These are phyloP conservation scores for Euplexia lucipara DNA, from an alignment of 2,888 invertebrate species.

Conservation along the genomic window DNA sequence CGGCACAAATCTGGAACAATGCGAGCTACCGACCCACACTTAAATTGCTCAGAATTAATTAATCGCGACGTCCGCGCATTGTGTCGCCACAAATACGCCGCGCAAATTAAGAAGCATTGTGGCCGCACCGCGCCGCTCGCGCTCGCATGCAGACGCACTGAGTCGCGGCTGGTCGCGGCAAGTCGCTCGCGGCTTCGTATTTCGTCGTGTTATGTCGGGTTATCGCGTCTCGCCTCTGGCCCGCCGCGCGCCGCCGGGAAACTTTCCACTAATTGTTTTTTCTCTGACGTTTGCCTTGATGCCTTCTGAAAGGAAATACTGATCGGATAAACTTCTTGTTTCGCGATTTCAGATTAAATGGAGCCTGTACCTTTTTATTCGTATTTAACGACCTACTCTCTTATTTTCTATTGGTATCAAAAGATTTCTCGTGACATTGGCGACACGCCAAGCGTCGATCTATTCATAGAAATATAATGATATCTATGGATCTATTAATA, in stretches of 20 bases:
- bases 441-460: background rate
- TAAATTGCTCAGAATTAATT: conserved; percentile 72
- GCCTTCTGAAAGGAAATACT: conserved; percentile 71
- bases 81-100: conserved; percentile 61
- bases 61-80: conserved; percentile 67
- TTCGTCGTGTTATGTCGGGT: conserved; percentile 17
- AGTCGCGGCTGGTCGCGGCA: conserved; percentile 33
- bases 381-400: conserved; percentile 19
- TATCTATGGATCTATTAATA: background rate
- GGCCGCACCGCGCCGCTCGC: conserved; percentile 12
- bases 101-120: conserved; percentile 64
- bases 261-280: conserved; percentile 77
- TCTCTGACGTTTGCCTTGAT: conserved; percentile 70
- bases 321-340: conserved; percentile 71
- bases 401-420: conserved; percentile 1
- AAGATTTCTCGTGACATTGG: conserved; percentile 1
- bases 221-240: conserved; percentile 26
- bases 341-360: conserved; percentile 66
- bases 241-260: too few species aligned
- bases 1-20: conserved; percentile 63
- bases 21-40: conserved; percentile 63
- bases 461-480: too few species aligned
- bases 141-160: conserved; percentile 4
- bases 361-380: conserved; percentile 52
- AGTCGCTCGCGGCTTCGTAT: conserved; percentile 32